Evolutionary conservation across 2,888 invertebrate genomes (phyloP).

Genomic region (Pseudeuparius sepicola): DNA sequence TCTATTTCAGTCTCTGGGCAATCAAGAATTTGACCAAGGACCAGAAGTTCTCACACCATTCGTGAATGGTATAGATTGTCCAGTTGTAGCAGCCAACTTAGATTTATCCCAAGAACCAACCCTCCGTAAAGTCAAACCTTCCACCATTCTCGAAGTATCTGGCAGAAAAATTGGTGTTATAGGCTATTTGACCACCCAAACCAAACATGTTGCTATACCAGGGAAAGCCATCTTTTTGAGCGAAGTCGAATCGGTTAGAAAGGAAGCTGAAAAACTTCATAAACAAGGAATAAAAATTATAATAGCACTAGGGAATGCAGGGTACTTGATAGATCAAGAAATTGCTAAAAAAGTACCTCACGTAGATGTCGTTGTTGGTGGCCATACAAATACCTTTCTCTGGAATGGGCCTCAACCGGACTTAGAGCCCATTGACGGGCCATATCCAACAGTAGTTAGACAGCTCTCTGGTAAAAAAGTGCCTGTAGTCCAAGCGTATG

Average conservation of each 20-base stretch:
- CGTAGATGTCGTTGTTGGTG: constrained; percentile 81
- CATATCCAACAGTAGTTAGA: constrained; percentile 65
- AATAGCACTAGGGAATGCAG: constrained; percentile 84
- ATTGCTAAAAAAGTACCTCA: constrained; percentile 69
- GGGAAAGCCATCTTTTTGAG: constrained; percentile 43
- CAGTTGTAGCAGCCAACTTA: constrained; percentile 70
- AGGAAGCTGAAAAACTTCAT: constrained; percentile 55
- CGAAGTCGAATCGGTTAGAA: constrained; percentile 57
- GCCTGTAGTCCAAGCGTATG: constrained; percentile 82
- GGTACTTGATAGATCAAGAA: constrained; percentile 62
- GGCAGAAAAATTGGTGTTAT: constrained; percentile 69
- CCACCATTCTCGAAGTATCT: constrained; percentile 52
- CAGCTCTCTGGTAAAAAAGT: constrained; percentile 63
- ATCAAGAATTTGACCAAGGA: constrained; percentile 87
- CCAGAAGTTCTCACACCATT: constrained; percentile 65
- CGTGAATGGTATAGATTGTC: constrained; percentile 57
- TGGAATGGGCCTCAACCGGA: constrained; percentile 67
- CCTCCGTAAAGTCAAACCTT: constrained; percentile 38
- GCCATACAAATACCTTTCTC: constrained; percentile 84
- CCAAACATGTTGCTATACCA: constrained; percentile 47
- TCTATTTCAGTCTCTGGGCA: constrained; percentile 71
- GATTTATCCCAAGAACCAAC: constrained; percentile 42
- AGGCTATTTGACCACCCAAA: constrained; percentile 79
- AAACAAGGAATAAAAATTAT: constrained; percentile 62
- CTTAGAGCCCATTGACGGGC: constrained; percentile 57